These are phyloP conservation scores for Platycheirus albimanus DNA, from an alignment of 2,888 invertebrate species.

Conservation along the genomic window DNA sequence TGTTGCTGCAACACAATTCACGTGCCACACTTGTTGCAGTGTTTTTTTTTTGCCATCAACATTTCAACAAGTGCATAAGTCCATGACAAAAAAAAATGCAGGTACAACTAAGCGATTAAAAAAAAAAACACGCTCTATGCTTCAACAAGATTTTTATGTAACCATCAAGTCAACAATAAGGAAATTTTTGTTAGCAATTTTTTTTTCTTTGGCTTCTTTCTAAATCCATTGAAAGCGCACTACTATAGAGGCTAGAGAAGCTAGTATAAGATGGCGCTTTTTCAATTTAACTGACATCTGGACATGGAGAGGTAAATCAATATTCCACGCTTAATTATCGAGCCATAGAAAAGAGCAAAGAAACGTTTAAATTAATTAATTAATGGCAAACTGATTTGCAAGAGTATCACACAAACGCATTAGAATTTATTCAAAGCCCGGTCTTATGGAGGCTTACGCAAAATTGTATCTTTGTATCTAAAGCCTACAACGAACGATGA, in stretches of 20 bases:
- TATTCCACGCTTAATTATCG: conserved; percentile 38
- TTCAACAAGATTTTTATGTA: conserved; percentile 67
- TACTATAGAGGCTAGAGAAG: conserved; percentile 35
- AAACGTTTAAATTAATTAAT: conserved; percentile 46
- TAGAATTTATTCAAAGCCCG: too few relatives aligned
- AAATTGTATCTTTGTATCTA: conserved; percentile 38
- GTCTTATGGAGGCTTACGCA: too few relatives aligned
- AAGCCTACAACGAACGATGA: too few relatives aligned
- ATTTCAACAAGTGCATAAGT: conserved; percentile 46
- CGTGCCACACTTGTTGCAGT: conserved; percentile 6
- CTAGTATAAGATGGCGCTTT: neutral
- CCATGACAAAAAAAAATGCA: conserved; percentile 41
- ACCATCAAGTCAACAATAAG: conserved; percentile 67
- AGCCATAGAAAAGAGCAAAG: neutral
- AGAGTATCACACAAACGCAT: too few relatives aligned
- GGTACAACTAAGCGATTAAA: neutral
- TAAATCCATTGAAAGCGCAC: conserved; percentile 56
- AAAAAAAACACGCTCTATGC: conserved; percentile 10
- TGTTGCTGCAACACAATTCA: neutral
- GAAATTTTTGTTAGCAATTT: conserved; percentile 35
- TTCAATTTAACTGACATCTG: conserved; percentile 1
- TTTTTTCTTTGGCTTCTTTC: conserved; percentile 16
- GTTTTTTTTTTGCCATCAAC: conserved; percentile 8
- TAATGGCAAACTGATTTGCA: conserved; percentile 15
- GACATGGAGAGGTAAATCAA: conserved; percentile 40